phyloP scores from a whole-genome alignment of 2,797 vertebrate genomes.

The Halcyon smyrnensis region DNA sequence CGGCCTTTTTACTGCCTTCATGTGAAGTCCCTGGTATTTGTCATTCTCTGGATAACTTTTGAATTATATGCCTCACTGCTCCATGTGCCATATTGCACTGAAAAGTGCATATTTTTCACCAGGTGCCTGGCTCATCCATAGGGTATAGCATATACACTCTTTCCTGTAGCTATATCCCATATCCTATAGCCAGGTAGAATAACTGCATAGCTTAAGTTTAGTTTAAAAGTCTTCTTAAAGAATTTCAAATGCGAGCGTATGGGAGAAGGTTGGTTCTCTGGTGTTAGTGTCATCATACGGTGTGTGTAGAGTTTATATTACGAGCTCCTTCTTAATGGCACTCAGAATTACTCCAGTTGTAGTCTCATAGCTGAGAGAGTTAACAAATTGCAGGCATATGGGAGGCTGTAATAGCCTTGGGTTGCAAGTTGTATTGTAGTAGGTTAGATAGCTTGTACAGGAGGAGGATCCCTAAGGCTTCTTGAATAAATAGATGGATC shows the following conservation, averaged over 20 bases:
- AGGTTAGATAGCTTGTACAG: conserved; percentile 29
- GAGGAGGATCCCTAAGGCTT: conserved; percentile 28
- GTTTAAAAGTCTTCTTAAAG: not conserved
- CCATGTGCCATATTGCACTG: not conserved
- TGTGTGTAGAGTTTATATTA: not conserved
- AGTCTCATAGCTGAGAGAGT: not conserved
- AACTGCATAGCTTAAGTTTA: not conserved
- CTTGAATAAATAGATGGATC: conserved; percentile 37
- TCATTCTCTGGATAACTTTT: not conserved
- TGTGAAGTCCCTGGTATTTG: not conserved
- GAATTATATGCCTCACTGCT: not conserved
- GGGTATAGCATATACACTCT: too few relatives aligned
- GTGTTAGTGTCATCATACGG: not conserved
- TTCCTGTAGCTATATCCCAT: not conserved
- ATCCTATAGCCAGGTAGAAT: not conserved
- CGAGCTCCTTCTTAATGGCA: not conserved
- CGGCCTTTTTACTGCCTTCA: not conserved
- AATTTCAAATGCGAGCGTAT: not conserved
- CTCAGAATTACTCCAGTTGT: not conserved
- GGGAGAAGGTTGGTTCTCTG: not conserved
- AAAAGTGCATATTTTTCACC: not conserved
- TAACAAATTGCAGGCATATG: conserved; percentile 7
- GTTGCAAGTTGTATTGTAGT: not conserved
- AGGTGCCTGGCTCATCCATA: not conserved
- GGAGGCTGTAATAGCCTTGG: not conserved